A percentile compares a stretch with the other conserved stretches of the same genome.
phyloP scores from a whole-genome alignment of 2,888 invertebrate species.

The Anticlea derivata region DNA sequence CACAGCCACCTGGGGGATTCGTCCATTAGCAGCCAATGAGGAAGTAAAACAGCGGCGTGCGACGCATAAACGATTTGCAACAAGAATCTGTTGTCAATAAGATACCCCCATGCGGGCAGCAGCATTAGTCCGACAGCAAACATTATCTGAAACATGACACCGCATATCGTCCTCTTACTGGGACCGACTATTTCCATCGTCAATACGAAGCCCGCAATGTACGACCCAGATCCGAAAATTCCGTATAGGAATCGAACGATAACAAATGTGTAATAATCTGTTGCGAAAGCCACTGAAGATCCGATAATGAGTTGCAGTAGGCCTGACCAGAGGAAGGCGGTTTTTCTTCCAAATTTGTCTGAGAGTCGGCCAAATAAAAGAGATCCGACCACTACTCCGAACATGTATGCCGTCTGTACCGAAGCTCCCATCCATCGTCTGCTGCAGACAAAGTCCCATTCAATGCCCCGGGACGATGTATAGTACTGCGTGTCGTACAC shows the following conservation, averaged over 20 bases:
- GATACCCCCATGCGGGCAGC: conserved; percentile 91
- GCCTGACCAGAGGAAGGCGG: conserved; percentile 90
- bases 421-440: conserved; percentile 92
- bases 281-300: conserved; percentile 89
- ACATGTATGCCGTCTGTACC: conserved; percentile 91
- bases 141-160: conserved; percentile 90
- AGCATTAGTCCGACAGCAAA: conserved; percentile 93
- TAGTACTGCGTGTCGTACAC: conserved; percentile 90
- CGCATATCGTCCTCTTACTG: conserved; percentile 90
- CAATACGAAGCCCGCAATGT: conserved; percentile 86
- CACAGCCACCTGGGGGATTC: conserved; percentile 95
- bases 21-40: conserved; percentile 93
- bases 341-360: conserved; percentile 91
- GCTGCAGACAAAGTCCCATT: conserved; percentile 93
- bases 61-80: conserved; percentile 91
- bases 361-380: conserved; percentile 90
- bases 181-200: conserved; percentile 94
- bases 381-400: conserved; percentile 92
- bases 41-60: conserved; percentile 88
- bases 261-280: conserved; percentile 89
- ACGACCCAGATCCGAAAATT: conserved; percentile 92
- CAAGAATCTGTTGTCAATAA: conserved; percentile 88
- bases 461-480: conserved; percentile 89
- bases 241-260: conserved; percentile 88
- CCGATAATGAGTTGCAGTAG: conserved; percentile 88